A percentile compares a stretch with the other conserved stretches of the same genome.
phyloP scores from a whole-genome alignment of 37 sponge, comb jelly and placozoan genomes.

The Crambe crambe region DNA sequence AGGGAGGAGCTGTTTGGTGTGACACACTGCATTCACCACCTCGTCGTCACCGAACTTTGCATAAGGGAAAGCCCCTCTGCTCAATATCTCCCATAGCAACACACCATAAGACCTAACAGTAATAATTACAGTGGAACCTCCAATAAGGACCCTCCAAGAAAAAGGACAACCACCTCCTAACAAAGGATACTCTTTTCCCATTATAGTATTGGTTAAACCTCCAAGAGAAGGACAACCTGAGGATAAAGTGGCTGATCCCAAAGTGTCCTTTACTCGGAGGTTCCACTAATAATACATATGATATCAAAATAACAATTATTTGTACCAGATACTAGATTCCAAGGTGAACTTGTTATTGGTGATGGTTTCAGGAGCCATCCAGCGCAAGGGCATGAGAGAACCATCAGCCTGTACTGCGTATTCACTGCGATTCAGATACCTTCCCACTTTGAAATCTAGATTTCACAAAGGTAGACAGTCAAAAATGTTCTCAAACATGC shows the following conservation, averaged over 20 bases:
- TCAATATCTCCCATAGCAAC: conserved; percentile 74
- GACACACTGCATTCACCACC: conserved; percentile 36
- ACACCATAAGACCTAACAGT: conserved; percentile 85
- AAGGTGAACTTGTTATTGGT: conserved; percentile 17
- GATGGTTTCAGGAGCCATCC: conserved; percentile 79
- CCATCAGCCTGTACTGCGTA: conserved; percentile 74
- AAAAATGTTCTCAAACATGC: no score
- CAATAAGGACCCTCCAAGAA: no score
- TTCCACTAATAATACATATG: no score
- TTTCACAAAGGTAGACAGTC: no score
- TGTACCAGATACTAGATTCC: conserved; percentile 54
- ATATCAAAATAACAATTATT: no score
- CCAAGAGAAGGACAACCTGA: no score
- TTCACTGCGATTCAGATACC: conserved; percentile 64
- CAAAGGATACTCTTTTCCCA: no score
- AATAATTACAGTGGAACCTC: no score
- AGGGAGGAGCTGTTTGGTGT: conserved; percentile 16
- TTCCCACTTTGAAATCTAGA: conserved; percentile 73
- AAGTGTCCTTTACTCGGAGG: no score
- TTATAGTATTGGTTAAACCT: no score
- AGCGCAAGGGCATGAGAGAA: conserved; percentile 67
- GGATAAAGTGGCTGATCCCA: no score
- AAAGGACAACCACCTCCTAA: no score
- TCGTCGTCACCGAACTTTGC: conserved; percentile 44
- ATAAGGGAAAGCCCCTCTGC: conserved; percentile 59